These are phyloP conservation scores for Drosophila willistoni DNA, from an alignment of 1,140 invertebrate species.

Conservation along the genomic window DNA sequence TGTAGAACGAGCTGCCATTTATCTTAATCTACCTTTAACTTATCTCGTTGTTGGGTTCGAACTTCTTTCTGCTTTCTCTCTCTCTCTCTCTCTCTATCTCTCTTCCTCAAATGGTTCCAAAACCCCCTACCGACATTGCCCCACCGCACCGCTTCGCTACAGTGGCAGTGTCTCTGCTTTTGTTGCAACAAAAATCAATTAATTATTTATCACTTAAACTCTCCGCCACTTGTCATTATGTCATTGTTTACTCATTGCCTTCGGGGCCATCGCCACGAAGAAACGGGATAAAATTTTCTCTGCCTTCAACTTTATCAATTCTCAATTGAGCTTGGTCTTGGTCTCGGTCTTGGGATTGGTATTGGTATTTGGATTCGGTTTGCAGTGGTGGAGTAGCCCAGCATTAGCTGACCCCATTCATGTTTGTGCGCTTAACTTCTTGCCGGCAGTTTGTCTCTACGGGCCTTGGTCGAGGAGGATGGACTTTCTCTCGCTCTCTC, in stretches of 20 bases:
- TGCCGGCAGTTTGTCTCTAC: constrained; percentile 72
- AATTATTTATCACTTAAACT: constrained; percentile 83
- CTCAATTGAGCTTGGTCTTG: constrained; percentile 70
- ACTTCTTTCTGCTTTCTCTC: constrained; percentile 50
- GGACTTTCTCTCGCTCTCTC: background rate
- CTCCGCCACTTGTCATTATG: constrained; percentile 83
- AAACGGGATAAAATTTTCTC: constrained; percentile 49
- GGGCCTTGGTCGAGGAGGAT: constrained; percentile 53
- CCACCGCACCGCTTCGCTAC: constrained; percentile 1
- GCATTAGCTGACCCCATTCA: constrained; percentile 78
- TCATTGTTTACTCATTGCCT: constrained; percentile 82
- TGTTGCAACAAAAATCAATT: constrained; percentile 82
- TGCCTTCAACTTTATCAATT: constrained; percentile 80
- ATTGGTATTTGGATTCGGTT: constrained; percentile 18
- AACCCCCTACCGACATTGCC: background rate
- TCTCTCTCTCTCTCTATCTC: too few species aligned
- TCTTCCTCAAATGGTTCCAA: constrained; percentile 15
- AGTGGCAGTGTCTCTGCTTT: constrained; percentile 49
- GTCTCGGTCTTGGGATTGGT: constrained; percentile 9
- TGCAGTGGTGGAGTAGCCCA: constrained; percentile 37
- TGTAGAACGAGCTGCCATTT: constrained; percentile 69
- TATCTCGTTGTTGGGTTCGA: constrained; percentile 71
- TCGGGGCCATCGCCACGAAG: constrained; percentile 24
- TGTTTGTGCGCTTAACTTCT: constrained; percentile 75
- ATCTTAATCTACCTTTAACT: constrained; percentile 82